Conservation (phyloP, 1,140 invertebrate genomes). For the Drosophila sturtevanti region DNA sequence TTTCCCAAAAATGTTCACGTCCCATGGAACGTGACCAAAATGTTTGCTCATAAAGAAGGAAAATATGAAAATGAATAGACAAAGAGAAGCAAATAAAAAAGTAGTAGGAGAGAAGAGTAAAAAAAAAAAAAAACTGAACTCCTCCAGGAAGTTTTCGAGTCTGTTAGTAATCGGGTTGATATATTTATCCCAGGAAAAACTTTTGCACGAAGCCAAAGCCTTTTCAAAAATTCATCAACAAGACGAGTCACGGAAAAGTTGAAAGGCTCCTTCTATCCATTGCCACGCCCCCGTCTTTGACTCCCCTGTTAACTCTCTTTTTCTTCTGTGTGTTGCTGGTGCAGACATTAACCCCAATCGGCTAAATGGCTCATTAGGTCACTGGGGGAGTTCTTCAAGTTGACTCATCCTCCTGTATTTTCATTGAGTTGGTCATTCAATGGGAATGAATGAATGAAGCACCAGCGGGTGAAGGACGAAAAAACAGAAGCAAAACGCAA, state of each 20-base stretch:
- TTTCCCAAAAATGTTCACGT: slow-evolving; percentile 71
- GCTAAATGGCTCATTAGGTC: slow-evolving; percentile 76
- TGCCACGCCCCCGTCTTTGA: not conserved
- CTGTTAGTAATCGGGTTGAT: slow-evolving; percentile 61
- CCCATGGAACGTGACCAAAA: slow-evolving; percentile 61
- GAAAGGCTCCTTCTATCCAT: not conserved
- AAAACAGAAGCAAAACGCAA: slow-evolving; percentile 46
- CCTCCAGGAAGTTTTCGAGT: slow-evolving; percentile 28
- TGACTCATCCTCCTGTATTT: slow-evolving; percentile 5
- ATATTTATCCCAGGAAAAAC: slow-evolving; percentile 44
- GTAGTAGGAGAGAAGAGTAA: not conserved
- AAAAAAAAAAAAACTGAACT: not conserved
- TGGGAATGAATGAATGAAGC: slow-evolving; percentile 25
- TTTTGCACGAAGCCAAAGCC: slow-evolving; percentile 34
- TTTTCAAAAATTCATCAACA: slow-evolving; percentile 73
- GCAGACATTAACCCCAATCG: slow-evolving; percentile 72
- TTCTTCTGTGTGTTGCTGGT: not conserved
- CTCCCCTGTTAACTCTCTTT: slow-evolving; percentile 18
- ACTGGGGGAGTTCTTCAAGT: slow-evolving; percentile 45
- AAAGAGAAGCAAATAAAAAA: slow-evolving; percentile 26
- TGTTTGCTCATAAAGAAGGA: slow-evolving; percentile 70
- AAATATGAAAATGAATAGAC: slow-evolving; percentile 73
- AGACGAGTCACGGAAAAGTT: slow-evolving; percentile 39
- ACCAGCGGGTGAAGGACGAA: not conserved
- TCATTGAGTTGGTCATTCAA: slow-evolving; percentile 34